Evolutionary conservation across 2,797 vertebrate species (phyloP).

Genomic region (Yasuhikotakia modesta): DNA sequence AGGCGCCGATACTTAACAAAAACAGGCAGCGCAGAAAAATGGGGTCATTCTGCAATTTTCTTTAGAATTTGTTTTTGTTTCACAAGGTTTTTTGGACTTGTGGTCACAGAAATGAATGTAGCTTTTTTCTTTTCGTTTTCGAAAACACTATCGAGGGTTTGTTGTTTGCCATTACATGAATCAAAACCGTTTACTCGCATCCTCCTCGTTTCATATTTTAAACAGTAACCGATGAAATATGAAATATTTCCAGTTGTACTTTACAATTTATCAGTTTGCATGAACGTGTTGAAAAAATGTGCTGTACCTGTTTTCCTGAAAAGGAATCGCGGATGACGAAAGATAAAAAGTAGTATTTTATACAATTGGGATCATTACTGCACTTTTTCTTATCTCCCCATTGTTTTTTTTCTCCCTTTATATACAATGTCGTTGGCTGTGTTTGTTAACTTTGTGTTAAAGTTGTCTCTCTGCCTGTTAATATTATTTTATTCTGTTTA

Average conservation of each 20-base stretch:
- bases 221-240: slow-evolving; percentile 85
- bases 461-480: slow-evolving; percentile 85
- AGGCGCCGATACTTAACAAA: slow-evolving; percentile 78
- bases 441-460: slow-evolving; percentile 85
- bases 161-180: slow-evolving; percentile 78
- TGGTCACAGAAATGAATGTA: slow-evolving; percentile 90
- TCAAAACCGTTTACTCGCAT: slow-evolving; percentile 82
- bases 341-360: slow-evolving; percentile 70
- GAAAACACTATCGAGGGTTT: slow-evolving; percentile 83
- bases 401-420: slow-evolving; percentile 57
- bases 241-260: slow-evolving; percentile 86
- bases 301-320: slow-evolving; percentile 82
- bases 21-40: slow-evolving; percentile 69
- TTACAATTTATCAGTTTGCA: slow-evolving; percentile 87
- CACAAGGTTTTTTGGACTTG: slow-evolving; percentile 71
- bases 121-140: slow-evolving; percentile 73
- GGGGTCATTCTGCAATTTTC: slow-evolving; percentile 85
- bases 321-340: slow-evolving; percentile 65
- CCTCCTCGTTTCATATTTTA: slow-evolving; percentile 81
- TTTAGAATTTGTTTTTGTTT: slow-evolving; percentile 44
- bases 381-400: slow-evolving; percentile 75
- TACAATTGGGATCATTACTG: slow-evolving; percentile 87
- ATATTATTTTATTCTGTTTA: slow-evolving; percentile 77
- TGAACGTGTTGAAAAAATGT: slow-evolving; percentile 83
- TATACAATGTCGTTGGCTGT: slow-evolving; percentile 79